Base-by-base conservation (phyloP, 2,113 vertebrate genomes). In the Glaucomys volans region DNA sequence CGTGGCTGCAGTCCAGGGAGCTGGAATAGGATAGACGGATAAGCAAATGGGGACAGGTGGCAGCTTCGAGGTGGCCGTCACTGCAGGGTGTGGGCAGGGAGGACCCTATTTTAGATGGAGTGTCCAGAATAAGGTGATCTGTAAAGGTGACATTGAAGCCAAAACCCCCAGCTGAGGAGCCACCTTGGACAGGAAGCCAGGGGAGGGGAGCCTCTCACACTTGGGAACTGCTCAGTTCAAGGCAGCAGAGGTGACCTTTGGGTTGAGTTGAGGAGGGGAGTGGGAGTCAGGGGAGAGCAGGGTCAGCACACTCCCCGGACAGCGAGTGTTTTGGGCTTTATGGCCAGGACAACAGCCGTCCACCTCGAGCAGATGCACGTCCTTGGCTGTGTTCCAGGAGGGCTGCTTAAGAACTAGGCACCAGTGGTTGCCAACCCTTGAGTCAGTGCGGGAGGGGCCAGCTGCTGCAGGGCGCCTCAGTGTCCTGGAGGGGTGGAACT, bases 171-270 rank as follows among this genome's bases (percentile, higher is more conserved):
- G n/a, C 47, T 18, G 40, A 75, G 81, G 52, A 71, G 76, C 91
- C 3, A 8, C 26, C 37, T 4, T 40, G 44, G 79, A 69, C 42
- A 26, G 32, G n/a, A 64, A 26, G 28, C 30, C 3, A 2, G 8
- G 0, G 2, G 30, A 18, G 35, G 37, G 42, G 22, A 5, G 8
- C 24, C 0, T n/a, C 24, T 17, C 1, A 0, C 5, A 0, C 4
- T 2, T 0, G 8, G 54, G 37, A 32, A 14, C 37, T 37, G 9
- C 13, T 5, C 72, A 50, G 42, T 26, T 22, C 20, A 3, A 12
- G 28, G 20, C 18, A 13, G 44, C 17, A 12, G 52, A 14, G 47
- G 50, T 10, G 50, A 37, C 24, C 5, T 26, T 1, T 71, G 83
- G 67, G 24, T 16, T 11, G 8, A 52, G n/a, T 1, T 0, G 17